These are phyloP conservation scores for Calephelis nemesis DNA, from an alignment of 1,140 invertebrate species.

Conservation along the genomic window DNA sequence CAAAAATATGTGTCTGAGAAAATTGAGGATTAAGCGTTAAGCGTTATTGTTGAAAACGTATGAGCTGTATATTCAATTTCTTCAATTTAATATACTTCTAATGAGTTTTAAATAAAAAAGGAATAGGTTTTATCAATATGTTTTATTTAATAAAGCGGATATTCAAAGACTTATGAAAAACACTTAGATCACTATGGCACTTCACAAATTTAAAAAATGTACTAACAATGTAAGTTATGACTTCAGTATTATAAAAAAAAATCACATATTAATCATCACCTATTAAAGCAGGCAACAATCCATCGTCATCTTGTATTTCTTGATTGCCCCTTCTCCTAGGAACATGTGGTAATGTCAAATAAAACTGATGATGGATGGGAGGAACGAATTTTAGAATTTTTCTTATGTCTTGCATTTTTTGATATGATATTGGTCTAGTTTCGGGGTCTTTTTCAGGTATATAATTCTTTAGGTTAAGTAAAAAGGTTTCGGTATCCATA, in stretches of 20 bases:
- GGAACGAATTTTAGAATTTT: slow-evolving; percentile 33
- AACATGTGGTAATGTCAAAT: slow-evolving; percentile 29
- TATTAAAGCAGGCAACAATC: slow-evolving; percentile 23
- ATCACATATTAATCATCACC: slow-evolving; percentile 24
- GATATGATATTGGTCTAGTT: slow-evolving; percentile 26
- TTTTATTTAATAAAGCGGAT: background rate
- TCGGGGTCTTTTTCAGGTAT: slow-evolving; percentile 24
- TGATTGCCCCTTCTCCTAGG: slow-evolving; percentile 27
- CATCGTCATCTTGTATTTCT: slow-evolving; percentile 24
- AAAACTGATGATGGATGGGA: slow-evolving; percentile 31
- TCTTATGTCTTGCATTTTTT: slow-evolving; percentile 31
- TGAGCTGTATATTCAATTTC: too few species aligned
- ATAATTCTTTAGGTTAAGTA: slow-evolving; percentile 28
- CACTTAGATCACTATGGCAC: slow-evolving; percentile 26
- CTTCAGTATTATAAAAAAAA: slow-evolving; percentile 27
- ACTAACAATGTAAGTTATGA: slow-evolving; percentile 25
- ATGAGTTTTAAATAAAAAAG: too few species aligned
- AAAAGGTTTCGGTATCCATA: slow-evolving; percentile 26
- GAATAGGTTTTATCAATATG: too few species aligned
- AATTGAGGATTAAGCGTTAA: too few species aligned
- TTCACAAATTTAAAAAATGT: slow-evolving; percentile 24
- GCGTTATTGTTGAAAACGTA: too few species aligned
- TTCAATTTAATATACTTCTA: too few species aligned
- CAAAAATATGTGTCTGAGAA: too few species aligned
- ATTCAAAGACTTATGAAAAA: slow-evolving; percentile 16